phyloP scores from a whole-genome alignment of 2,113 vertebrate genomes.

The Corvus moneduloides region DNA sequence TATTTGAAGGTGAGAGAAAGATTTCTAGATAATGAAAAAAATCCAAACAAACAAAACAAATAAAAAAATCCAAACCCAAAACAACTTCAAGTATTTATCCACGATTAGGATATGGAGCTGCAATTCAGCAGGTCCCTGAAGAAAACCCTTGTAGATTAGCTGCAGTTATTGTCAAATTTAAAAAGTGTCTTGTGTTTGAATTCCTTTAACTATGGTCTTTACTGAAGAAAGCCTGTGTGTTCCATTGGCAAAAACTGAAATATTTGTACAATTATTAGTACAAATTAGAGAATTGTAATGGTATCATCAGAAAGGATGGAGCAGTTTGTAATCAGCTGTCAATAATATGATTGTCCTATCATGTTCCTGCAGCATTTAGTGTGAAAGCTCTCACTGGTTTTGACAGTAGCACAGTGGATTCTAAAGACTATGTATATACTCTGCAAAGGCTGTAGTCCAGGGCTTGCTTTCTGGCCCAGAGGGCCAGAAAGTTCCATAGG shows the following conservation, averaged over 20 bases:
- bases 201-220: background rate
- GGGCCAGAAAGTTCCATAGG: background rate
- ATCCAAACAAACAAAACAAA: background rate
- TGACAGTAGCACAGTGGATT: background rate
- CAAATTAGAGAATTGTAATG: background rate
- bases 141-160: background rate
- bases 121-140: background rate
- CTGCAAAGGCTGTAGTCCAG: background rate
- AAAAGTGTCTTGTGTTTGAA: background rate
- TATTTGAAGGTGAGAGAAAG: background rate
- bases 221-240: background rate
- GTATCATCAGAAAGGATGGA: background rate
- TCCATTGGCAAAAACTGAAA: background rate
- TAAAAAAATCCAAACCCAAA: background rate
- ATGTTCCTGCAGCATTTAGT: background rate
- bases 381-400: background rate
- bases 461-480: background rate
- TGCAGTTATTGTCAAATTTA: background rate
- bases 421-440: fast-evolving
- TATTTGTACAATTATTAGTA: background rate
- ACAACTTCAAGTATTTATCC: background rate
- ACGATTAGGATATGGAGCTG: background rate
- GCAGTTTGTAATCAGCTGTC: background rate
- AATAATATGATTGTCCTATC: background rate
- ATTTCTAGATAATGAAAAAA: background rate